Base-by-base conservation (phyloP, 2,888 invertebrate genomes). In the Campaea margaritaria region DNA sequence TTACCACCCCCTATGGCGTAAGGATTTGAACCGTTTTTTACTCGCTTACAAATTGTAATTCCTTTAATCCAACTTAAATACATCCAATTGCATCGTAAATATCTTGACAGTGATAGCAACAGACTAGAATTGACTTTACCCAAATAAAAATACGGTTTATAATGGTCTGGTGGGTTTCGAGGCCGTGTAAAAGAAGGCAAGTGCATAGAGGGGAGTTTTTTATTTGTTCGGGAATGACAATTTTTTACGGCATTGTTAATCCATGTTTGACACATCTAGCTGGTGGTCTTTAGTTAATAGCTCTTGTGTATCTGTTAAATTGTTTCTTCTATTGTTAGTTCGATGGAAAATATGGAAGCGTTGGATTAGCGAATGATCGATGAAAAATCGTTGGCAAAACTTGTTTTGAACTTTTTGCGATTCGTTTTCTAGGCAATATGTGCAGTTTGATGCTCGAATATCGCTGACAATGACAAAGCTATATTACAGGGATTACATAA, bases 51-150 rank as follows among this genome's bases (percentile, higher is more conserved):
- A 89, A 87, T 89, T 88, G 89, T 91, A 89, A 91, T 91, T 82
- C 91, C 86, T 87, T 79, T 91, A 92, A 91, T 91, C 91, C 89
- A 82, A 82, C 80, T 89, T 87, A 83, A 85, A 89, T 86, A 87
- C 87, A 89, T 91, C 87, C 89, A 91, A 91, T 91, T 91, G 88
- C 86, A 83, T 85, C 75, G 80, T 74, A 87, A 88, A 87, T 81
- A 85, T 81, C 79, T 71, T 67, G 64, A 54, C 14, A 8, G 48
- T 12, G 13, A 52, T 44, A 9, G 48, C 13, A 52, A 14, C 10
- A 13, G 47, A 58, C 9, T 8, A 76, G 67, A 50, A 49, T 21
- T 8, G 28, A 57, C 62, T 55, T 66, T 80, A 74, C 57, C 16
- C 0, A 0, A 0, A 0, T 8, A 0, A 0, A 0, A 0, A 12